A percentile compares a stretch with the other conserved stretches of the same genome.
Conservation (phyloP, 2,888 invertebrate species). For the Caradrina kadenii region DNA sequence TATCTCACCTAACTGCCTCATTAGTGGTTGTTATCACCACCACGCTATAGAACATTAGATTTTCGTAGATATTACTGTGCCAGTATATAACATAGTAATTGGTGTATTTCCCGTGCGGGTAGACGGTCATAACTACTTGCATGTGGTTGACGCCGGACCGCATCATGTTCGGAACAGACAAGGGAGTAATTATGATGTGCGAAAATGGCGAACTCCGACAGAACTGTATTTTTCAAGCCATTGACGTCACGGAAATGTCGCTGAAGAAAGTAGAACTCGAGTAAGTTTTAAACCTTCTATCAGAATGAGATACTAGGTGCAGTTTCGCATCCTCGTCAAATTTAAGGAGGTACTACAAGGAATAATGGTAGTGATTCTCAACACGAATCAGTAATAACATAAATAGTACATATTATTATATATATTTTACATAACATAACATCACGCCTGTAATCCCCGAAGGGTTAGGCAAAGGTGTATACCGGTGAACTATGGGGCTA, state of each 20-base stretch:
- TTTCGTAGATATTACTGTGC: conserved; percentile 25
- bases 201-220: conserved; percentile 96
- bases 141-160: conserved; percentile 96
- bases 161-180: conserved; percentile 95
- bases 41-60: conserved; percentile 4
- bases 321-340: too few species aligned
- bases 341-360: too few species aligned
- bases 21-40: neutral
- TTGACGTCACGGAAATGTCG: conserved; percentile 91
- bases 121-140: conserved; percentile 93
- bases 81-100: conserved; percentile 48
- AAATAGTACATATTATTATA: too few species aligned
- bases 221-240: conserved; percentile 91
- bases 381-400: too few species aligned
- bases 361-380: too few species aligned
- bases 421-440: too few species aligned
- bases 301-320: neutral
- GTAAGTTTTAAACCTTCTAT: conserved; percentile 71
- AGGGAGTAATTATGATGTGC: conserved; percentile 94
- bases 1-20: neutral
- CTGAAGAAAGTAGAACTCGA: conserved; percentile 91
- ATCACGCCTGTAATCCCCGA: too few species aligned
- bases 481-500: too few species aligned
- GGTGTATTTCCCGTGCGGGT: conserved; percentile 43
- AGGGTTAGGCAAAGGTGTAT: too few species aligned